These are phyloP conservation scores for Prunella strophiata DNA, from an alignment of 2,797 vertebrate species.

Conservation along the genomic window DNA sequence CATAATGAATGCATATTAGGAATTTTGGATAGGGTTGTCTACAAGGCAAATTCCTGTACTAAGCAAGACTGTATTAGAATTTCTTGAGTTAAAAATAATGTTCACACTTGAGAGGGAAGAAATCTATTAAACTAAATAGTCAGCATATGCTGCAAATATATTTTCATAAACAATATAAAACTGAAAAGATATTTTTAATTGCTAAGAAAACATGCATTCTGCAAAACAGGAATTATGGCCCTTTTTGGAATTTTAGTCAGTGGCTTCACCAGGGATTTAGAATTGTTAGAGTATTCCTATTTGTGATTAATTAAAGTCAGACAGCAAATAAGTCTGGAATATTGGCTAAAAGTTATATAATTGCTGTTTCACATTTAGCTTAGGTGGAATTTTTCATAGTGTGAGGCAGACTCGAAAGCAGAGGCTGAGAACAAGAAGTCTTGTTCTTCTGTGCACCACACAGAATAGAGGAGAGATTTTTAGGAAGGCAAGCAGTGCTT, in stretches of 20 bases:
- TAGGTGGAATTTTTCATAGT: neutral
- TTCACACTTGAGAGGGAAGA: neutral
- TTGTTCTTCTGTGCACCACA: neutral
- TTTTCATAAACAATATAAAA: conserved; percentile 10
- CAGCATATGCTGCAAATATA: neutral
- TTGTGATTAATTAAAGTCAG: neutral
- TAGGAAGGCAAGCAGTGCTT: neutral
- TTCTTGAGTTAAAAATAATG: conserved; percentile 7
- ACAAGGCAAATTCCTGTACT: neutral
- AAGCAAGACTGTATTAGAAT: neutral
- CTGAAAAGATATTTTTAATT: neutral
- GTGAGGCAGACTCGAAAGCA: neutral
- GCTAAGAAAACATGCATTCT: neutral
- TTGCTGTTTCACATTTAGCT: neutral
- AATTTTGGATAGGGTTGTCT: neutral
- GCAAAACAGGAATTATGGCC: neutral
- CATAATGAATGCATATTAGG: neutral
- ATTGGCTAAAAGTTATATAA: neutral
- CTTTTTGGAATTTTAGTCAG: neutral
- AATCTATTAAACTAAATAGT: neutral
- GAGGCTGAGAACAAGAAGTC: neutral
- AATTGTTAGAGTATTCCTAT: neutral
- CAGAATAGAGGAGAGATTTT: neutral
- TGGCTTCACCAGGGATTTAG: neutral
- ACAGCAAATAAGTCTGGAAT: neutral